Conservation (phyloP, 2,888 invertebrate genomes). For the Cynaeus angustus region DNA sequence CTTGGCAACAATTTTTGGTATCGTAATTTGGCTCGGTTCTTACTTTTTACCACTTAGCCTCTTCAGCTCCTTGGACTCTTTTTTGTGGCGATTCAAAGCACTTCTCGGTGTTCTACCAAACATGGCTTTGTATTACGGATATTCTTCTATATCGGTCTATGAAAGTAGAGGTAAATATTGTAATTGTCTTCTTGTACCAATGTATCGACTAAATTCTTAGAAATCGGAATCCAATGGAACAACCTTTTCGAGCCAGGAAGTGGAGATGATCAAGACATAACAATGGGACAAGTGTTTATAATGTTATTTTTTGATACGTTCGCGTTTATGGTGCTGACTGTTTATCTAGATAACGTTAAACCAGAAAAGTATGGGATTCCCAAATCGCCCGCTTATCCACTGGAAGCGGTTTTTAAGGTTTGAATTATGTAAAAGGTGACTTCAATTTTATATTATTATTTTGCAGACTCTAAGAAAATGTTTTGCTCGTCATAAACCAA, state of each 20-base stretch:
- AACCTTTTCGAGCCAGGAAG: conserved; percentile 69
- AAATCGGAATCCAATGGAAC: conserved; percentile 71
- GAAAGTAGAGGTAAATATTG: conserved; percentile 68
- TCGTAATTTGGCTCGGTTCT: conserved; percentile 66
- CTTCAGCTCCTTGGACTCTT: conserved; percentile 51
- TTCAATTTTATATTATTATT: conserved; percentile 1
- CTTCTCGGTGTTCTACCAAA: conserved; percentile 66
- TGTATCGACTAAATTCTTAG: conserved; percentile 60
- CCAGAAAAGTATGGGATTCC: conserved; percentile 79
- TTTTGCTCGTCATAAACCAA: neutral
- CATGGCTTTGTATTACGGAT: conserved; percentile 66
- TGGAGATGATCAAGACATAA: conserved; percentile 63
- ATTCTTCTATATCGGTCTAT: conserved; percentile 63
- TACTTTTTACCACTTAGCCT: conserved; percentile 63
- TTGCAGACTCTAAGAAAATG: neutral
- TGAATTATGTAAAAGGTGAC: too few relatives aligned
- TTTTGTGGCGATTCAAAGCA: conserved; percentile 56
- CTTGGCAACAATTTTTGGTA: conserved; percentile 64
- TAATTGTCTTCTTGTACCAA: too few relatives aligned
- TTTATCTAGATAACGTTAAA: conserved; percentile 75
- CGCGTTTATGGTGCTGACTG: conserved; percentile 74
- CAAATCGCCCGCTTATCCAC: conserved; percentile 65
- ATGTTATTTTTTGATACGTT: conserved; percentile 73
- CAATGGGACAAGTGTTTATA: conserved; percentile 68
- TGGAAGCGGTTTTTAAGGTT: neutral